These are phyloP conservation scores for Octonoba sinensis DNA, from an alignment of 2,888 invertebrate species.

Conservation along the genomic window DNA sequence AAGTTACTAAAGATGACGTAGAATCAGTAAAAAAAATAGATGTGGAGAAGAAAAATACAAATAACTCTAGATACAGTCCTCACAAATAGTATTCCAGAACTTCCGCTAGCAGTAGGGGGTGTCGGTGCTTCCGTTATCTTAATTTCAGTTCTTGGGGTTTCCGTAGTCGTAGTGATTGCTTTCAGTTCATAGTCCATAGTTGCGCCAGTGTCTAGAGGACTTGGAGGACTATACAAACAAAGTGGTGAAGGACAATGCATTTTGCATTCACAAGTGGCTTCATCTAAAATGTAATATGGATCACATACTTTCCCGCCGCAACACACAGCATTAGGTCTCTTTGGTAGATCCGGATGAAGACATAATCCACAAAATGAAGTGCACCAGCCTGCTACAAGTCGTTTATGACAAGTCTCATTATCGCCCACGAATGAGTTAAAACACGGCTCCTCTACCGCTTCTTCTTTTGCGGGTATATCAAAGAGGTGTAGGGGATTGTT, in stretches of 20 bases:
- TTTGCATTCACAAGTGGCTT: constrained; percentile 14
- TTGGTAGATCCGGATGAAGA: background rate
- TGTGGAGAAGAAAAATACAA: no score
- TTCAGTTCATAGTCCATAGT: no score
- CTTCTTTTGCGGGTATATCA: background rate
- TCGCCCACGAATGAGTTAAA: background rate
- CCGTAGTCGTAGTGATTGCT: no score
- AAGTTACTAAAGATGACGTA: no score
- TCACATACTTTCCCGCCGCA: constrained; percentile 29
- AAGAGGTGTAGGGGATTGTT: background rate
- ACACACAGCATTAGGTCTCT: background rate
- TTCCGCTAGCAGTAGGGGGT: background rate
- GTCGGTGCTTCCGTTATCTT: background rate
- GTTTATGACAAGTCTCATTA: background rate
- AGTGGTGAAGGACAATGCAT: background rate
- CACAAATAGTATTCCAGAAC: no score
- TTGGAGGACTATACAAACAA: constrained; percentile 6
- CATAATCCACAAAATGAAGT: background rate
- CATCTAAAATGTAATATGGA: constrained; percentile 7
- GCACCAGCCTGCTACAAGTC: background rate
- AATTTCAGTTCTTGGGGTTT: no score
- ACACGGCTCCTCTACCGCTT: background rate
- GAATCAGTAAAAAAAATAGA: no score
- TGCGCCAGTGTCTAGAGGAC: background rate
- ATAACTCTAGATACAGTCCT: no score